Evolutionary conservation across 2,888 invertebrate genomes (phyloP), one percentile per base, ranked within the genome.

Genomic region (Lycaena phlaeas): DNA sequence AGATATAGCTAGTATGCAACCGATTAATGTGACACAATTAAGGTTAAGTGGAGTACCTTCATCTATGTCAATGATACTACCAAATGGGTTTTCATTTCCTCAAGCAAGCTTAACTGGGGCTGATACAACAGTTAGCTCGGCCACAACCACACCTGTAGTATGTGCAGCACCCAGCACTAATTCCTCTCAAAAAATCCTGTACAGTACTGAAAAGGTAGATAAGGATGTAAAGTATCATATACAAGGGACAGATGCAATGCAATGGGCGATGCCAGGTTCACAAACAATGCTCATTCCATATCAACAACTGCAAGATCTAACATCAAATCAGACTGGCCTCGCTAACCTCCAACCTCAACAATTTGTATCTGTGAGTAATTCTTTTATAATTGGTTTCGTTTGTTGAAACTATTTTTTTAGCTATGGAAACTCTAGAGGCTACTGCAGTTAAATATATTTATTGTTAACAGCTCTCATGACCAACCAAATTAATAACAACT

Each of bases 221-320:
- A 84, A 84, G 46, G 82, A 84, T 29, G 58, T 82, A 3, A 82
- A 79, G 48, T 84, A 82, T 43, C 81, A 82, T 34, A 75, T 84
- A 41, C 82, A 82, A 61, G 79, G 82, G 2, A 56, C 68, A 10
- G 84, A 84, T 18, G 71, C 70, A 1, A 68, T 84, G 49, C 84
- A 84, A 47, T 82, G 82, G 84, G 63, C 77, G 1, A 60, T 84
- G 42, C 84, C 84, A 0, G 81, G 81, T 1, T 76, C 81, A 0
- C 84, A 84, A 49, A 84, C 84, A 5, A 84, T 84, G 84, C 50
- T 82, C 42, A 82, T 84, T 44, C 84, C 84, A 2, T 84, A 84
- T 44, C 84, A 84, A 49, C 82, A 82, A 45, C 51, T 84, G 2
- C 84, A 84, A 46, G 84, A 84, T 27, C 57, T 82, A 15, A 57